Percentiles rank a stretch among this genome's conserved stretches.
Evolutionary conservation across 1,140 invertebrate genomes (phyloP).

Genomic region (Papilio dardanus): DNA sequence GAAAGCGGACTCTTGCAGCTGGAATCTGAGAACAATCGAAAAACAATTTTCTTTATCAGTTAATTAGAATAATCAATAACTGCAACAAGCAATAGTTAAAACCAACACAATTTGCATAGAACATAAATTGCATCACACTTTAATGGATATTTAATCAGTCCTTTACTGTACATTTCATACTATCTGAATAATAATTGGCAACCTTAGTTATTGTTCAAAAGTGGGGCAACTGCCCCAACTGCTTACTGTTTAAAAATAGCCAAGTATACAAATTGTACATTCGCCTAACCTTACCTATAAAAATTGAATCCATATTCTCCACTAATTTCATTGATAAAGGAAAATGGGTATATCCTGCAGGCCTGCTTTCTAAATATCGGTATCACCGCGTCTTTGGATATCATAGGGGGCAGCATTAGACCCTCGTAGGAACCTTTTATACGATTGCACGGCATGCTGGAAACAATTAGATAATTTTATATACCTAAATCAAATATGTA

Average conservation of each 20-base stretch:
- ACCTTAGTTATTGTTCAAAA: too few relatives aligned
- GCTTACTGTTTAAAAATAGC: too few relatives aligned
- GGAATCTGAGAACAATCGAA: constrained; percentile 54
- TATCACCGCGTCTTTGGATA: constrained; percentile 50
- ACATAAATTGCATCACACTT: too few relatives aligned
- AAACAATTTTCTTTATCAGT: background rate
- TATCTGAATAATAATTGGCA: too few relatives aligned
- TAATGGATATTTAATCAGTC: too few relatives aligned
- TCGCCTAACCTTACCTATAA: constrained; percentile 58
- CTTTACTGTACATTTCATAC: too few relatives aligned
- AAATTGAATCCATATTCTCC: constrained; percentile 55
- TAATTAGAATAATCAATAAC: too few relatives aligned
- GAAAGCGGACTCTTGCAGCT: constrained; percentile 56
- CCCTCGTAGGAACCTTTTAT: constrained; percentile 69
- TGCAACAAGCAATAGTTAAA: too few relatives aligned
- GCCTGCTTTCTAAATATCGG: constrained; percentile 68
- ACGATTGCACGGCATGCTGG: constrained; percentile 65
- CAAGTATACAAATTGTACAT: too few relatives aligned
- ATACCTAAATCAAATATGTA: too few relatives aligned
- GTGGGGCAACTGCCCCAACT: too few relatives aligned
- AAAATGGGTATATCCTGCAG: constrained; percentile 66
- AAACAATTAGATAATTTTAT: constrained; percentile 39
- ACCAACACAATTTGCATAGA: too few relatives aligned
- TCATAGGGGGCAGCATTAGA: constrained; percentile 59
- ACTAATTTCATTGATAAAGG: constrained; percentile 48